Evolutionary conservation across 1,140 invertebrate genomes (phyloP).

Genomic region (Brevipalpus yothersi): DNA sequence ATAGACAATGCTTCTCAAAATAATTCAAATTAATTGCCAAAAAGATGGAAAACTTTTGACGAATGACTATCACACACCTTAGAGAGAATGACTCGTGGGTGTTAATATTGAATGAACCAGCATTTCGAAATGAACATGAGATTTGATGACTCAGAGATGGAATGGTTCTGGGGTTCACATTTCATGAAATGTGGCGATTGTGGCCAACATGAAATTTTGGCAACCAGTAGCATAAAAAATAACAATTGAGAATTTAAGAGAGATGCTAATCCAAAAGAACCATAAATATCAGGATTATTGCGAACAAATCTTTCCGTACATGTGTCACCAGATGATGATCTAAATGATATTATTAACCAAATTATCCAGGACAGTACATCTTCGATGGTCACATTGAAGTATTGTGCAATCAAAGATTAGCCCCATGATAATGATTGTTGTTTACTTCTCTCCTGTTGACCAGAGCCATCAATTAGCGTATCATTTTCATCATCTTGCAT

Average conservation of each 20-base stretch:
- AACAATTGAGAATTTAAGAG: constrained; percentile 72
- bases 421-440: neutral
- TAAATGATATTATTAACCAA: constrained; percentile 49
- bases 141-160: too few species aligned
- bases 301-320: constrained; percentile 58
- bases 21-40: too few species aligned
- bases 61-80: too few species aligned
- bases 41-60: too few species aligned
- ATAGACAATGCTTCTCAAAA: too few species aligned
- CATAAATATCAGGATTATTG: constrained; percentile 81
- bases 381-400: constrained; percentile 75
- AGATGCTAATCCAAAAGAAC: constrained; percentile 86
- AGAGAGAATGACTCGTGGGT: too few species aligned
- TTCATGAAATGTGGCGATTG: too few species aligned
- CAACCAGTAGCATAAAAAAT: too few species aligned
- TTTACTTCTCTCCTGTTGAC: constrained; percentile 4
- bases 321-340: constrained; percentile 20
- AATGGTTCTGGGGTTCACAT: too few species aligned
- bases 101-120: too few species aligned
- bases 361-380: constrained; percentile 57
- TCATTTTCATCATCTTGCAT: neutral
- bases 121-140: too few species aligned
- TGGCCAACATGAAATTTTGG: too few species aligned
- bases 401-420: constrained; percentile 65
- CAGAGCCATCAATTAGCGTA: neutral